Percentiles rank a stretch among this genome's conserved stretches.
These are phyloP conservation scores for Tachina lurida DNA, from an alignment of 2,888 invertebrate species.

Conservation along the genomic window DNA sequence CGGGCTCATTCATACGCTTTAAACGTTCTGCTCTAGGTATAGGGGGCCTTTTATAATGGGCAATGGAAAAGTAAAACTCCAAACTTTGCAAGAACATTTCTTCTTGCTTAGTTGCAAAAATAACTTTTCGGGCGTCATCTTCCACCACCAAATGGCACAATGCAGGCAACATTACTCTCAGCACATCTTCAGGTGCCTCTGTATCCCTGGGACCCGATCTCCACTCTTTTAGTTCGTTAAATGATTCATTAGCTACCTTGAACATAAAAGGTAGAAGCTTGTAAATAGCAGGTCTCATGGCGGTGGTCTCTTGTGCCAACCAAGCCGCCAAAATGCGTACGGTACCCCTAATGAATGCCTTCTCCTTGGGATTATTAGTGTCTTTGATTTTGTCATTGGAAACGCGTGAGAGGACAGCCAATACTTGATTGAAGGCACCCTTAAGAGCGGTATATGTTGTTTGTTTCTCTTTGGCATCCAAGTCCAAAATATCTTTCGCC, in stretches of 20 bases:
- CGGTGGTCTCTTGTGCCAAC: slow-evolving; percentile 95
- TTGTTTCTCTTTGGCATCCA: slow-evolving; percentile 95
- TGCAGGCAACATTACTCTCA: slow-evolving; percentile 93
- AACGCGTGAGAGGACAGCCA: slow-evolving; percentile 88
- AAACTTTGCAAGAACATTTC: slow-evolving; percentile 91
- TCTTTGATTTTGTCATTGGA: slow-evolving; percentile 90
- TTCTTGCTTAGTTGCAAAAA: slow-evolving; percentile 90
- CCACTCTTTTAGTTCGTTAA: slow-evolving; percentile 88
- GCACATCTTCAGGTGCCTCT: slow-evolving; percentile 86
- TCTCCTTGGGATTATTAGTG: slow-evolving; percentile 87
- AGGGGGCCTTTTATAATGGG: slow-evolving; percentile 91
- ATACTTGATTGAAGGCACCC: slow-evolving; percentile 92
- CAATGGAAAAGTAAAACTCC: slow-evolving; percentile 93
- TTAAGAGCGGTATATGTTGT: slow-evolving; percentile 94
- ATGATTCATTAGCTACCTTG: slow-evolving; percentile 91
- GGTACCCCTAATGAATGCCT: slow-evolving; percentile 92
- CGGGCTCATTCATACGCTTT: slow-evolving; percentile 89
- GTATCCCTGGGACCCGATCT: slow-evolving; percentile 86
- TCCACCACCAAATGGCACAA: slow-evolving; percentile 96
- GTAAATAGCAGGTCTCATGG: slow-evolving; percentile 92
- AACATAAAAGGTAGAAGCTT: slow-evolving; percentile 92
- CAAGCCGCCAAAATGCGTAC: slow-evolving; percentile 93
- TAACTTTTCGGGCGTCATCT: slow-evolving; percentile 91
- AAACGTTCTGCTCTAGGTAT: slow-evolving; percentile 91
- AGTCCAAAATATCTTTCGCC: slow-evolving; percentile 90